Conservation (phyloP, 2,888 invertebrate species). For the Drosophila demipolita region DNA sequence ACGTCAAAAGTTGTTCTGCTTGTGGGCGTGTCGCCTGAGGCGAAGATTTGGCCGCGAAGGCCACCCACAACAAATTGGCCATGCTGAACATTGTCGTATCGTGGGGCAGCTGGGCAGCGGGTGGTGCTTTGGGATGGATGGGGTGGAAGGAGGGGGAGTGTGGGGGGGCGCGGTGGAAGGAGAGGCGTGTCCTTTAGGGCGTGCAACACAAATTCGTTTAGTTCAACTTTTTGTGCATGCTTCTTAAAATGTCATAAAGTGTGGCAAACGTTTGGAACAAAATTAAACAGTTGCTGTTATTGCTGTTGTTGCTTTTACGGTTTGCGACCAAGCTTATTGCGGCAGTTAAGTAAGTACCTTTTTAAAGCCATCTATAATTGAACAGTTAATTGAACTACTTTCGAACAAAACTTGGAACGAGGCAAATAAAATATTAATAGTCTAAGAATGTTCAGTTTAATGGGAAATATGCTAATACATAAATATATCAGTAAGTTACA, state of each 20-base stretch:
- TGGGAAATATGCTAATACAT: not conserved
- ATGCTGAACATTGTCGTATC: constrained; percentile 54
- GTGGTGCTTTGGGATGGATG: not conserved
- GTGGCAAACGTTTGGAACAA: constrained; percentile 61
- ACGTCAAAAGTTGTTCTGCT: constrained; percentile 70
- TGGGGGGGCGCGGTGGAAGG: not conserved
- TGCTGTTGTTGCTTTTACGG: constrained; percentile 26
- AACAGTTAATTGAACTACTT: constrained; percentile 65
- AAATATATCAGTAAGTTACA: not conserved
- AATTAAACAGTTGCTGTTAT: constrained; percentile 58
- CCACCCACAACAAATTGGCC: constrained; percentile 67
- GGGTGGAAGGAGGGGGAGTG: not conserved
- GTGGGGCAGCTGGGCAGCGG: not conserved
- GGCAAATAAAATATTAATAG: not conserved
- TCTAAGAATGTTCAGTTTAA: not conserved
- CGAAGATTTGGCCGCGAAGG: constrained; percentile 20
- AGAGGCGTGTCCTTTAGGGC: constrained; percentile 7
- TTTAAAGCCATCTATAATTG: constrained; percentile 62
- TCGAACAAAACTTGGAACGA: not conserved
- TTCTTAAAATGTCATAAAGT: constrained; percentile 72
- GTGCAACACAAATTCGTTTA: constrained; percentile 71
- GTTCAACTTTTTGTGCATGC: constrained; percentile 61
- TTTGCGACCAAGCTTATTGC: constrained; percentile 17
- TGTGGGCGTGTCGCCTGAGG: not conserved
- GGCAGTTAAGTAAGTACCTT: constrained; percentile 34